These are phyloP conservation scores for Oryctolagus cuniculus DNA, from an alignment of 2,113 vertebrate genomes.

Conservation along the genomic window DNA sequence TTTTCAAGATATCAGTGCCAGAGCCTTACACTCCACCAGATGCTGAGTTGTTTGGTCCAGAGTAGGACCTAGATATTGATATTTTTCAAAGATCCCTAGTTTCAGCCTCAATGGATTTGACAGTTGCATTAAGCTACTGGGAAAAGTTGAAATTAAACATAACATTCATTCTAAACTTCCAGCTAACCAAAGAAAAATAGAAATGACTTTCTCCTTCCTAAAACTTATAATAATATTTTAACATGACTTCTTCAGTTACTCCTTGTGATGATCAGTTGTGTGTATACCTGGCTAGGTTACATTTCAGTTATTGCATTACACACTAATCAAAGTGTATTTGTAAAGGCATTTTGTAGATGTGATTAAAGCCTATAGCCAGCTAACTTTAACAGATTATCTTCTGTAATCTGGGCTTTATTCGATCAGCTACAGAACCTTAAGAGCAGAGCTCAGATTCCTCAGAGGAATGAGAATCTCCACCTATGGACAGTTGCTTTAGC, in stretches of 20 bases:
- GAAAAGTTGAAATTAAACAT: conserved; percentile 2
- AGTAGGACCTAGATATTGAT: neutral
- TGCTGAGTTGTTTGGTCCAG: neutral
- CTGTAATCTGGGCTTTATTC: neutral
- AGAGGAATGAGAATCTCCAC: neutral
- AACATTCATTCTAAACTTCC: neutral
- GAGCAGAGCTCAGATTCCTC: neutral
- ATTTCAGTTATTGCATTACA: neutral
- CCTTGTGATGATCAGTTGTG: neutral
- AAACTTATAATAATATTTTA: neutral
- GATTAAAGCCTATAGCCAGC: neutral
- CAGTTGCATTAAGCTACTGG: neutral
- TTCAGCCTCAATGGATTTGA: neutral
- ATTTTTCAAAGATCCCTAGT: neutral
- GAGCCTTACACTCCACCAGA: neutral
- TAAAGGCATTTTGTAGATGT: neutral
- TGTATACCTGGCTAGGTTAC: neutral
- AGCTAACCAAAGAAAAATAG: neutral
- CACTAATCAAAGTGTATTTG: neutral
- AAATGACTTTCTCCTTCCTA: neutral
- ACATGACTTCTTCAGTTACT: neutral
- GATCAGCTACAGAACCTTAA: neutral
- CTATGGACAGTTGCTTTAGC: neutral
- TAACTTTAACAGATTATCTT: neutral
- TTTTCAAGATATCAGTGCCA: neutral